A percentile compares a stretch with the other conserved stretches of the same genome.
Evolutionary conservation across 2,797 vertebrate species (phyloP).

Genomic region (Myiotriccus ornatus): DNA sequence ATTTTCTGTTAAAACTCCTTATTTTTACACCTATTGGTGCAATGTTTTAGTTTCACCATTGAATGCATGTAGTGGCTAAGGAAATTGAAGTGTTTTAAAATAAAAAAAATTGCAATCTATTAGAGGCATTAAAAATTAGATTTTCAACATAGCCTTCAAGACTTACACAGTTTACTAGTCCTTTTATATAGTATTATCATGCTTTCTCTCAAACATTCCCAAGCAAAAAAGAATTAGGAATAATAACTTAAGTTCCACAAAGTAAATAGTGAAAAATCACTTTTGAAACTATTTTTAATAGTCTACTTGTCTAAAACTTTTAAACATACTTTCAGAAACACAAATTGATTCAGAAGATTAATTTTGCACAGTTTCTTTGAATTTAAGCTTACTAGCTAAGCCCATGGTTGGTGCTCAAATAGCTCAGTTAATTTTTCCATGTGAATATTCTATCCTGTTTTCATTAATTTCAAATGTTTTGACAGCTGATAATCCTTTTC

Average conservation of each 20-base stretch:
- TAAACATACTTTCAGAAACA: background rate
- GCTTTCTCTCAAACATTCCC: background rate
- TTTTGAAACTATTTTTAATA: background rate
- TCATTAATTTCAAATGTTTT: background rate
- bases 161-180: background rate
- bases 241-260: background rate
- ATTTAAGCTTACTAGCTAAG: background rate
- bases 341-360: background rate
- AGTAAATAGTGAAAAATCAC: background rate
- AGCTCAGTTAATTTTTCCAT: background rate
- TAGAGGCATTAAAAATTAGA: background rate
- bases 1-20: background rate
- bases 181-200: background rate
- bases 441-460: background rate
- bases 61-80: accelerated
- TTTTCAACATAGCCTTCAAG: background rate
- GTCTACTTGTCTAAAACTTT: background rate
- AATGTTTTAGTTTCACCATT: background rate
- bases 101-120: background rate
- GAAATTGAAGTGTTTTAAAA: background rate
- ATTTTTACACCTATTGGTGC: background rate
- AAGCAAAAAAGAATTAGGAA: background rate
- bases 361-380: background rate
- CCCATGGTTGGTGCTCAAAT: background rate
- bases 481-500: background rate